These are phyloP conservation scores for Turdus rufiventris DNA, from an alignment of 2,113 vertebrate species.

Conservation along the genomic window DNA sequence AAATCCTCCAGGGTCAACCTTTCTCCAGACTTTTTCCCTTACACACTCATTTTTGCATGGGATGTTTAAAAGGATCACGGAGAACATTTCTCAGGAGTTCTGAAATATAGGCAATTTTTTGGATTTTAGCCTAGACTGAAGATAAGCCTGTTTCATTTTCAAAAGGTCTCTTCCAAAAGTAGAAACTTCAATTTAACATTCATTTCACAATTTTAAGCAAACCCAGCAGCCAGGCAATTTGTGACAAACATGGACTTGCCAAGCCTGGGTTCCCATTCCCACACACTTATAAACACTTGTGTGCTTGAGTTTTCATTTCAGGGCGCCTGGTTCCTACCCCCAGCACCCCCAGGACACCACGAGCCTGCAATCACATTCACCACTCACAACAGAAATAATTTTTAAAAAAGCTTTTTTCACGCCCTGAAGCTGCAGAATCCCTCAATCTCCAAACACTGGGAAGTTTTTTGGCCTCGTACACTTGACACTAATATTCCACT, in stretches of 20 bases:
- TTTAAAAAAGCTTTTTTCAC: not conserved
- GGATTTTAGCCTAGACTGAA: slow-evolving; percentile 55
- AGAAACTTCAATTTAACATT: slow-evolving; percentile 59
- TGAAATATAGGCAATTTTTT: slow-evolving; percentile 41
- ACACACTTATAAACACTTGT: not conserved
- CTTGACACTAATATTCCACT: not conserved
- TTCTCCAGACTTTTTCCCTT: not conserved
- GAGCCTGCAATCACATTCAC: not conserved
- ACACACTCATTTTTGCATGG: not conserved
- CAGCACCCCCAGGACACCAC: not conserved
- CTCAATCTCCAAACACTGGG: not conserved
- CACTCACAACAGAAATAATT: not conserved
- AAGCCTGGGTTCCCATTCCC: not conserved
- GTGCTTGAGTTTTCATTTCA: not conserved
- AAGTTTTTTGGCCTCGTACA: not conserved
- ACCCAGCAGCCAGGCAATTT: not conserved
- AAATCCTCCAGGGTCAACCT: not conserved
- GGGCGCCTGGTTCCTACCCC: not conserved
- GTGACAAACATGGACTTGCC: not conserved
- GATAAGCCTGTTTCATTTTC: slow-evolving; percentile 57
- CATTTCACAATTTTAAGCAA: slow-evolving; percentile 33
- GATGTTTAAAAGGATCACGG: not conserved
- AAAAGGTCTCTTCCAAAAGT: slow-evolving; percentile 64
- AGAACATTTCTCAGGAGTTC: slow-evolving; percentile 13
- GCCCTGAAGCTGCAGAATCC: not conserved